Base-by-base conservation (phyloP, 2,113 vertebrate species). In the Columba janthina region DNA sequence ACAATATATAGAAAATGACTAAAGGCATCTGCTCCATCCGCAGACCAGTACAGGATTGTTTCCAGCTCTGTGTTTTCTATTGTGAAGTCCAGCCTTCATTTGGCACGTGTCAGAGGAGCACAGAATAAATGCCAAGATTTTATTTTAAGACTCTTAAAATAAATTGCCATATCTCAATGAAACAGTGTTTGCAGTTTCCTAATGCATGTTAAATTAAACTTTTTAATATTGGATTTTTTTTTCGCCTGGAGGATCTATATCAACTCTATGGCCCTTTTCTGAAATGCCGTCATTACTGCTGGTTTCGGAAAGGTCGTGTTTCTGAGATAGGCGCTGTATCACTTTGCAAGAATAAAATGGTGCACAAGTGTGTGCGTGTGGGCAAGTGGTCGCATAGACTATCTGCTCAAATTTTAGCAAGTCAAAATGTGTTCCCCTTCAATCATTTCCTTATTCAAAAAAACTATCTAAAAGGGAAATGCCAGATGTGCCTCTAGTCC, bases 21-120 rank as follows among this genome's bases (percentile, higher is more conserved):
- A 83, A 94, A 93, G 88, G 92, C 93, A 95, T 94, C 94, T 97
- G 94, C 74, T 93, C 61, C 62, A 53, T 82, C 81, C 77, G 95
- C 67, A 93, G 79, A 83, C 53, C 76, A 69, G 48, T 25, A 46
- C 73, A 92, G 90, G 69, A 79, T 46, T 88, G 70, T 72, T 96
- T 93, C 83, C 72, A 90, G 74, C 83, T 92, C 79, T 84, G 38
- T 80, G 10, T 96, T 96, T 96, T 94, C 42, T 81, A 22, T 95
- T 77, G 71, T 86, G 84, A 86, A 75, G 89, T 86, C 61, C 61
- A 93, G 72, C 83, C 69, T 90, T 89, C 44, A 72, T 91, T 91
- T 90, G 92, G 92, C 50, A 61, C 31, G 92, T 84, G 62, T 61
- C 62, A 75, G 67, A 90, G 46, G 40, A 90, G 42, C 34, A 40